These are phyloP conservation scores for Ips typographus DNA, from an alignment of 1,140 invertebrate genomes.

Conservation along the genomic window DNA sequence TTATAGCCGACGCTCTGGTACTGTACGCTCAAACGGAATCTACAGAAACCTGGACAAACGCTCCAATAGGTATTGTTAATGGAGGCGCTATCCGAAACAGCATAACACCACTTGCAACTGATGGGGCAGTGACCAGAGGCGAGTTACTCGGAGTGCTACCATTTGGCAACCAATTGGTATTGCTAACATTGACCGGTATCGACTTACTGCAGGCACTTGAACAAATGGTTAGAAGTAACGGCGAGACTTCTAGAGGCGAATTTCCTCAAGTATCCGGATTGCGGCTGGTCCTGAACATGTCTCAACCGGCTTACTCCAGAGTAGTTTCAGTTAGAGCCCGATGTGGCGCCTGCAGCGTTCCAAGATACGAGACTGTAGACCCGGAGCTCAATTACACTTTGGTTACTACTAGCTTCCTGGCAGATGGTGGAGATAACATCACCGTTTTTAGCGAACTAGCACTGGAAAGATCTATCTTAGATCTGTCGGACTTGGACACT, in stretches of 20 bases:
- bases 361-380: slow-evolving; percentile 52
- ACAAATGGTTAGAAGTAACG: slow-evolving; percentile 56
- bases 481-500: slow-evolving; percentile 53
- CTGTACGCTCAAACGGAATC: slow-evolving; percentile 54
- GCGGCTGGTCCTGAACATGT: slow-evolving; percentile 57
- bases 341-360: slow-evolving; percentile 57
- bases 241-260: slow-evolving; percentile 56
- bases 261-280: slow-evolving; percentile 66
- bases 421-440: slow-evolving; percentile 56
- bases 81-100: slow-evolving; percentile 67
- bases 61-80: slow-evolving; percentile 73
- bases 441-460: slow-evolving; percentile 51
- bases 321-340: slow-evolving; percentile 55
- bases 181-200: slow-evolving; percentile 58
- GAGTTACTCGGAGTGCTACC: slow-evolving; percentile 55
- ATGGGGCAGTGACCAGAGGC: slow-evolving; percentile 58
- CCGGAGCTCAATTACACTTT: slow-evolving; percentile 56
- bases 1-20: slow-evolving; percentile 74
- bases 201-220: slow-evolving; percentile 56
- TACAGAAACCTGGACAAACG: slow-evolving; percentile 68
- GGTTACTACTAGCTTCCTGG: slow-evolving; percentile 54
- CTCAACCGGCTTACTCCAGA: slow-evolving; percentile 53
- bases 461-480: slow-evolving; percentile 43
- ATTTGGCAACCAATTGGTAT: slow-evolving; percentile 58
- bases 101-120: slow-evolving; percentile 57